Conservation (phyloP, 2,113 vertebrate genomes). For the Cebus imitator region DNA sequence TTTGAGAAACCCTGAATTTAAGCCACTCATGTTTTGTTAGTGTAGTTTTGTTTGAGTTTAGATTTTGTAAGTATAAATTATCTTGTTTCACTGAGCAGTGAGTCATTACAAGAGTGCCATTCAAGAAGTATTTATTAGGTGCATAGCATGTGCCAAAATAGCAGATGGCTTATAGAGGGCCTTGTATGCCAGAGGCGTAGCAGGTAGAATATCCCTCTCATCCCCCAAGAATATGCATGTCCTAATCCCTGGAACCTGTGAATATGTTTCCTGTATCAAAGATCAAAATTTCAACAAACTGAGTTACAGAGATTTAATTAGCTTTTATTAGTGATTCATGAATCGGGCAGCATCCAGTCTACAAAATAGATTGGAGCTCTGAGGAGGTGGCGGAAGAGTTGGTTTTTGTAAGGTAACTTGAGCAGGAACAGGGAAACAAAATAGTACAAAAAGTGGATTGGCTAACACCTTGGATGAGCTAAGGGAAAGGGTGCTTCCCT, state of each 20-base stretch:
- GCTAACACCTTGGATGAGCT: neutral
- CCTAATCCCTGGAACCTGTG: neutral
- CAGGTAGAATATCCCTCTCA: neutral
- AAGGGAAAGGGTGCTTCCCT: neutral
- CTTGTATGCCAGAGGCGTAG: neutral
- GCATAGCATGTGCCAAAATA: neutral
- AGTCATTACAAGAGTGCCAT: neutral
- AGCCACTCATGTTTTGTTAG: neutral
- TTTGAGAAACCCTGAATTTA: neutral
- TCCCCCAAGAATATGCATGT: neutral
- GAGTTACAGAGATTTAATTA: neutral
- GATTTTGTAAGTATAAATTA: neutral
- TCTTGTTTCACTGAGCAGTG: neutral
- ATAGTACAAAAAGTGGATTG: neutral
- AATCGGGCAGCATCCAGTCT: neutral
- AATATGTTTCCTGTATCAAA: neutral
- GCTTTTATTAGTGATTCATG: neutral
- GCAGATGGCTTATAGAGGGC: neutral
- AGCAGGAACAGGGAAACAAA: neutral
- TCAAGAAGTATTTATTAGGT: neutral
- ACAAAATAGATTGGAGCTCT: neutral
- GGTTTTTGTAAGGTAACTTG: neutral
- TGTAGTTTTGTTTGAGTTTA: neutral
- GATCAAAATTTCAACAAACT: neutral
- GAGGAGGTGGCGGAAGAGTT: neutral